Base-by-base conservation (phyloP, 1,140 invertebrate genomes). In the Achroia grisella region DNA sequence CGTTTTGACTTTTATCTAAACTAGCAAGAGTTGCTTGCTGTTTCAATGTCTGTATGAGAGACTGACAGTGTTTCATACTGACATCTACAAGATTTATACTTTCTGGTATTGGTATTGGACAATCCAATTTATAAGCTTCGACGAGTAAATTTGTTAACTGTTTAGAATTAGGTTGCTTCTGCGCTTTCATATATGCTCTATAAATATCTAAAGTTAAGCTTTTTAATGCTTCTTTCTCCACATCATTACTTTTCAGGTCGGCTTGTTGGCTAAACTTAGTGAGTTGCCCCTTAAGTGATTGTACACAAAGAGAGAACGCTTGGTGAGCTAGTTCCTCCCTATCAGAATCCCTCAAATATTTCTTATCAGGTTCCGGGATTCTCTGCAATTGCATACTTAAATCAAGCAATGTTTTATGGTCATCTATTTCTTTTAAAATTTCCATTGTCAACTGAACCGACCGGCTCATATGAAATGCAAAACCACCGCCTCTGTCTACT, bases 401-500 rank as follows among this genome's bases (percentile, higher is more conserved):
- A 63, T 95, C 92, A 35, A 95, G 87, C n/a, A 98, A 83, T 56
- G 92, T 91, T 67, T 91, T 90, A 60, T 93, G 91, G 74, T 98
- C 96, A 51, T 92, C 91, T 10, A 91, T 90, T 62, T 93, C 90
- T 48, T 90, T 89, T 9, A 97, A 78, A 46, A 98, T 89, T 71
- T 97, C 92, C 77, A 97, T 88, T 0, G 97, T 86, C 5, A 97
- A 87, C 4, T 90, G 87, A 3, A 97, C 90, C 56, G 93, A 94
- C 45, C 94, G 90, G 48, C 92, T 94, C 92, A 98, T 95, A 67
- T 98, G 96, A 28, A 93, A 91, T 5, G 94, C 91, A 82, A 99
- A 96, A 67, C 94, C 95, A 9, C 97, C 97, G 1, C 95, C 92
- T 33, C 97, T 88, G 66, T 98, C 97, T 27, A 98, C 93, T 86